Evolutionary conservation across 2,113 vertebrate genomes (phyloP).

Genomic region (Eudyptes chrysolophus): DNA sequence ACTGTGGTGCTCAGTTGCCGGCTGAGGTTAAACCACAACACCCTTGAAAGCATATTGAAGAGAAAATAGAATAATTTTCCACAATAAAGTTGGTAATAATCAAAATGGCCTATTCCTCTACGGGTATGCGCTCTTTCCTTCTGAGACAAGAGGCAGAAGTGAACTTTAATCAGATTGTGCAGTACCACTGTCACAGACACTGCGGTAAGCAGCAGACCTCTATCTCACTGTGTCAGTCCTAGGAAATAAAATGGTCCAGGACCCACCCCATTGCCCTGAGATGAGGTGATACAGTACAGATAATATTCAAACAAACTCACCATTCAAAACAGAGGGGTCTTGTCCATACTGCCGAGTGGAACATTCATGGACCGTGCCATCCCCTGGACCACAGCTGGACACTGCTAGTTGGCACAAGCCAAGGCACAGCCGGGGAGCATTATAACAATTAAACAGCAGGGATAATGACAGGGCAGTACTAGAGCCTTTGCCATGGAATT

Average conservation of each 20-base stretch:
- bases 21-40: too few relatives aligned
- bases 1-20: too few relatives aligned
- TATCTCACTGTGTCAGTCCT: background rate
- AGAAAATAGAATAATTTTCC: background rate
- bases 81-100: background rate
- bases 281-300: background rate
- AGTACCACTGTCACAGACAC: background rate
- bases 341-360: background rate
- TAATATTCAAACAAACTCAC: background rate
- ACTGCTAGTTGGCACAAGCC: background rate
- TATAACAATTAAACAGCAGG: background rate
- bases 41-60: background rate
- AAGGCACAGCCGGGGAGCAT: background rate
- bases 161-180: background rate
- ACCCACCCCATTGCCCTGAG: background rate
- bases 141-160: background rate
- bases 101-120: background rate
- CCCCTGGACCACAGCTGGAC: background rate
- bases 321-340: background rate
- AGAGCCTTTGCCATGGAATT: background rate
- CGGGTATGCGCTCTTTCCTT: accelerated
- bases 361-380: background rate
- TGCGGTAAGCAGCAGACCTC: background rate
- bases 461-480: background rate
- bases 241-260: background rate